These are phyloP conservation scores for Capromys pilorides DNA, from an alignment of 2,797 vertebrate genomes.

Conservation along the genomic window DNA sequence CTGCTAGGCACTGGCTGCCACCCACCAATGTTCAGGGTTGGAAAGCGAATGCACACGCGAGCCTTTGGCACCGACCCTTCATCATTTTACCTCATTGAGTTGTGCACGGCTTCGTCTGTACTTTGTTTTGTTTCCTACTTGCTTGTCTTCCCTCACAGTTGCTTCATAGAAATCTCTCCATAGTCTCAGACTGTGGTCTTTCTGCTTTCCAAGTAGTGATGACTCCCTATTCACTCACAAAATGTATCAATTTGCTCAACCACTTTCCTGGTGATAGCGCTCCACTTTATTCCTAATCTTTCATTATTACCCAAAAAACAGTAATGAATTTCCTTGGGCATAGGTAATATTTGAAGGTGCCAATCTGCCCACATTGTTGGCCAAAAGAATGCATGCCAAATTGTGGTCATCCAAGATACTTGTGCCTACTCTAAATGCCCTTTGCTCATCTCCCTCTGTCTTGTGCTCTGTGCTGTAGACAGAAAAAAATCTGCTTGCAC, in stretches of 20 bases:
- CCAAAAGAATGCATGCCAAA: background rate
- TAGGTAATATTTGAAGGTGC: background rate
- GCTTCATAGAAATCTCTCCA: background rate
- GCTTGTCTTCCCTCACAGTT: background rate
- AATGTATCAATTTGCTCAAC: background rate
- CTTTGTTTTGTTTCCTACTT: background rate
- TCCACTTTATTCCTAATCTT: background rate
- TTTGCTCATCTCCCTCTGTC: background rate
- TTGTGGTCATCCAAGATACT: background rate
- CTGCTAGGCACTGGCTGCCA: background rate
- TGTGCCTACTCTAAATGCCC: background rate
- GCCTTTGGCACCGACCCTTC: background rate
- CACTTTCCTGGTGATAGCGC: background rate
- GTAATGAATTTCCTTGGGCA: background rate
- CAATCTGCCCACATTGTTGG: background rate
- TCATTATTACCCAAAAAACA: background rate
- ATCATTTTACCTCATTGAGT: background rate
- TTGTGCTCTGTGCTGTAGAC: background rate
- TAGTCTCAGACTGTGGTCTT: background rate
- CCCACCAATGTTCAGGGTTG: background rate
- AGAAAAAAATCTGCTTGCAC: background rate
- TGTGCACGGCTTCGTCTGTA: rapidly evolving
- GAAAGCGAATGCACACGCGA: background rate
- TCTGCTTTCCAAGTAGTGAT: background rate
- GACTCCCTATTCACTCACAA: background rate